Base-by-base conservation (phyloP, 2,888 invertebrate genomes). In the Tortricodes alternella region DNA sequence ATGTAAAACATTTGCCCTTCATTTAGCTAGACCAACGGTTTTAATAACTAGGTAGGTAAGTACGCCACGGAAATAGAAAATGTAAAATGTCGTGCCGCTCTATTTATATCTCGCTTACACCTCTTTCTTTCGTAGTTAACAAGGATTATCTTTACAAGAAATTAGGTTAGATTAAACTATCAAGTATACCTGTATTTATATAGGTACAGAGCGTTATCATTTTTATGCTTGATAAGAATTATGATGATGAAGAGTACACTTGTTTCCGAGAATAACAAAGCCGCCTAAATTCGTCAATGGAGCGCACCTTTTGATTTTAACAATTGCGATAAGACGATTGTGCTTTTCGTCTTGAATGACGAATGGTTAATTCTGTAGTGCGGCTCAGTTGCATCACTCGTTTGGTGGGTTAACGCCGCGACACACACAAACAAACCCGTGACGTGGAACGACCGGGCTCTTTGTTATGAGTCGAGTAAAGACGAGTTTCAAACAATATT, bases 381-480 rank as follows among this genome's bases (percentile, higher is more conserved):
- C 72, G 71, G 68, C 66, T 63, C 67, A 66, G 78, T 81, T 87
- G 88, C 89, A 86, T 80, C 83, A 83, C 67, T 73, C 75, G 71
- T 62, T 67, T 60, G 67, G 64, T 66, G 70, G 58, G 59, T 59
- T 60, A 56, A 58, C 60, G 57, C 62, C 68, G 62, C 68, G 63
- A 61, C 68, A 67, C 66, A 78, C 78, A 85, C 80, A 83, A 83
- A 83, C 86, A 85, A 50, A 73, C 80, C 80, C 73, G 77, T 73
- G 80, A 78, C 75, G 83, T 81, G 85, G 83, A 86, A 86, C 88
- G 84, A 71, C 74, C 71, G 74, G 61, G 73, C 76, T 75, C 80
- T 85, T 88, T 90, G 89, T 89, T 88, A 80, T 82, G 80, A 77
- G 70, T 71, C 71, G 70, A 74, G 75, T 82, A 82, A 79, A 77